Conservation (phyloP, 2,113 vertebrate genomes). For the Entomyzon cyanotis region DNA sequence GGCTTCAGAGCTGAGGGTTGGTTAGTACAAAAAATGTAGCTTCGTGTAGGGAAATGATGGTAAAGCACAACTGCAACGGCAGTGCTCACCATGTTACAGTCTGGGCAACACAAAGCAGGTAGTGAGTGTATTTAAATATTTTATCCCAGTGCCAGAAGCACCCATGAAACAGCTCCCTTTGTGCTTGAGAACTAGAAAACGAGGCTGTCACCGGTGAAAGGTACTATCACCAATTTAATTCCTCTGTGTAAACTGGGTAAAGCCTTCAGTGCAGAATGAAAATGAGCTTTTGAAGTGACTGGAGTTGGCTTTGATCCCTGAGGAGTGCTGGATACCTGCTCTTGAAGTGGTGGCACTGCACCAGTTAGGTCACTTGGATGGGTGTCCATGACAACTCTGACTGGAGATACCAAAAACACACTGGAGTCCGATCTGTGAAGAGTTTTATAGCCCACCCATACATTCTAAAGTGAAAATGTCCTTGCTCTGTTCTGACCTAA, state of each 20-base stretch:
- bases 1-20: too few relatives aligned
- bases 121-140: neutral
- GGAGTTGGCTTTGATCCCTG: neutral
- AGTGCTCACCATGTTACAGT: neutral
- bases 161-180: neutral
- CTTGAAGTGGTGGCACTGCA: neutral
- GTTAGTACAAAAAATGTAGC: neutral
- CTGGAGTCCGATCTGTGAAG: neutral
- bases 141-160: neutral
- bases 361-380: neutral
- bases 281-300: neutral
- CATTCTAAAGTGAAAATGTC: neutral
- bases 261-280: neutral
- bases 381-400: neutral
- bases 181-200: neutral
- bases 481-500: neutral
- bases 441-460: neutral
- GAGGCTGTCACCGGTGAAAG: neutral
- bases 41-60: neutral
- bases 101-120: neutral
- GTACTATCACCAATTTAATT: neutral
- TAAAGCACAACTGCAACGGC: neutral
- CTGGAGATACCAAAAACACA: neutral
- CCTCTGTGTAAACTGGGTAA: neutral
- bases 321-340: rapidly evolving